Base-by-base conservation (phyloP, 2,113 vertebrate genomes). In the Stigmatopora argus region DNA sequence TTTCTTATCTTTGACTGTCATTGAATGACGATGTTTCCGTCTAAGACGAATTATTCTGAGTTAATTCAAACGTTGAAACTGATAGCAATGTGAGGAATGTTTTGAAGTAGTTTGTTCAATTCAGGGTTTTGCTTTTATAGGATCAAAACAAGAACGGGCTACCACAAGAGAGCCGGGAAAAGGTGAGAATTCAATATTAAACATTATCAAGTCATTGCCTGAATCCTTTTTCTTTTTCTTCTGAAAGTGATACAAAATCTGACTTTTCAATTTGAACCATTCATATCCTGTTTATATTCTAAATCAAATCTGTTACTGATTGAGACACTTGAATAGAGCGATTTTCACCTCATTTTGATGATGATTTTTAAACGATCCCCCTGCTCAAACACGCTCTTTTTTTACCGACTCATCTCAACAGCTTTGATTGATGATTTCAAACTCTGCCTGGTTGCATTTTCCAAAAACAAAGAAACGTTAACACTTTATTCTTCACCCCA, bases 151-250 rank as follows among this genome's bases (percentile, higher is more conserved):
- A 63, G 95, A 96, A 62, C 93, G 92, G 72, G 51, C 91, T 0
- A 92, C 92, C 4, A 92, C 92, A 35, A 85, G 90, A 82, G 96
- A 97, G 87, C 94, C 93, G 14, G 94, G 93, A 81, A 97, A 93
- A 93, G 96, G 96, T 98, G 94, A 93, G 91, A 91, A 79, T 84
- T 60, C 80, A 62, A 81, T 83, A 73, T 64, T 64, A 5, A 41
- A 53, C 45, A 35, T 10, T 9, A 76, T 59, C 62, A 38, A 35
- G 60, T 7, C 0, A 31, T 52, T 62, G 7, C 66, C 46, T 47
- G 23, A 45, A 44, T 48, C 65, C 56, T 35, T 53, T 26, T 3
- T 51, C n/a, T n/a, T 34, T 21, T 71, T 55, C 10, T 71, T 55
- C 10, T 51, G 11, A 56, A 47, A 47, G 15, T 53, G 26, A 46